phyloP scores from a whole-genome alignment of 2,888 invertebrate species.

The Dynastes grantii region DNA sequence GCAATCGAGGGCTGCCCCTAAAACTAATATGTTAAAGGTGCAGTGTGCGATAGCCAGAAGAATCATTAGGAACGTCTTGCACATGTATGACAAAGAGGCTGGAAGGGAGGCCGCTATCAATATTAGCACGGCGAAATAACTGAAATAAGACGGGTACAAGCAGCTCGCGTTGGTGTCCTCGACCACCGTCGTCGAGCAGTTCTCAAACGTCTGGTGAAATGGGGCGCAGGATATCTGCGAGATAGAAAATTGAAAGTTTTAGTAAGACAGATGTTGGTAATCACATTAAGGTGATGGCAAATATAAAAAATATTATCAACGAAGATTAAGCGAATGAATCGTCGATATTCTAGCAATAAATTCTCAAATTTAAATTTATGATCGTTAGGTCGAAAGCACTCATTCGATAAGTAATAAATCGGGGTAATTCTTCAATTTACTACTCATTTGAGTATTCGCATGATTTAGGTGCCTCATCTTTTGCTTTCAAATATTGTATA shows the following conservation, averaged over 20 bases:
- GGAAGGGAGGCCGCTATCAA: constrained; percentile 81
- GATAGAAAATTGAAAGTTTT: constrained; percentile 6
- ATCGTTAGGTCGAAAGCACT: no score
- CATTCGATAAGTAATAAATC: no score
- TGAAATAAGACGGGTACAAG: constrained; percentile 82
- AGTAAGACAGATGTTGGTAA: neutral
- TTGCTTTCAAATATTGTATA: no score
- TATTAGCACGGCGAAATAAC: constrained; percentile 80
- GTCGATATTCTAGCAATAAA: no score
- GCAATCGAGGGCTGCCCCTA: constrained; percentile 74
- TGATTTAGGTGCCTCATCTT: no score
- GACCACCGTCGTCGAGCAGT: constrained; percentile 63
- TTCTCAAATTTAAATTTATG: no score
- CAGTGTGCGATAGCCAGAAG: constrained; percentile 77
- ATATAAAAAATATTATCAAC: no score
- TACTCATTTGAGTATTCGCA: no score
- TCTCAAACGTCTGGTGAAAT: constrained; percentile 57
- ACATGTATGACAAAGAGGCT: constrained; percentile 80
- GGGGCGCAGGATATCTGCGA: constrained; percentile 64
- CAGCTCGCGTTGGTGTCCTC: constrained; percentile 71
- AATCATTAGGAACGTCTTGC: constrained; percentile 78
- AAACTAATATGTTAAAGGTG: constrained; percentile 74
- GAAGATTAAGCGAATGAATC: no score
- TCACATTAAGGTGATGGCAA: neutral
- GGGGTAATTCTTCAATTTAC: no score